Evolutionary conservation across 2,113 vertebrate genomes (phyloP).

Genomic region (zebrafish (Danio rerio)): GRCz12tu NC_133179.1:29228001-29228500

Average conservation of each 20-base stretch:
- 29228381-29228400: background rate
- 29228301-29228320: background rate
- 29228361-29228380: slow-evolving; percentile 16
- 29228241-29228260: background rate
- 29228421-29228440: background rate
- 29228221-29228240: background rate
- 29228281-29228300: background rate
- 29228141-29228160: too few relatives aligned
- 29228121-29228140: too few relatives aligned
- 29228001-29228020: too few relatives aligned
- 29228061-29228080: too few relatives aligned
- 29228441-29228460: background rate
- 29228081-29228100: too few relatives aligned
- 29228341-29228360: slow-evolving; percentile 13
- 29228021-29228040: too few relatives aligned
- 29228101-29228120: too few relatives aligned
- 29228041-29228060: too few relatives aligned
- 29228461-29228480: background rate
- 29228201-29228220: too few relatives aligned
- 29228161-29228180: too few relatives aligned
- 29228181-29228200: too few relatives aligned
- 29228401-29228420: background rate
- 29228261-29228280: background rate
- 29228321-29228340: slow-evolving; percentile 10
- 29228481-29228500: slow-evolving; percentile 61